phyloP scores from a whole-genome alignment of 2,797 vertebrate species.

The Siniperca obscura region DNA sequence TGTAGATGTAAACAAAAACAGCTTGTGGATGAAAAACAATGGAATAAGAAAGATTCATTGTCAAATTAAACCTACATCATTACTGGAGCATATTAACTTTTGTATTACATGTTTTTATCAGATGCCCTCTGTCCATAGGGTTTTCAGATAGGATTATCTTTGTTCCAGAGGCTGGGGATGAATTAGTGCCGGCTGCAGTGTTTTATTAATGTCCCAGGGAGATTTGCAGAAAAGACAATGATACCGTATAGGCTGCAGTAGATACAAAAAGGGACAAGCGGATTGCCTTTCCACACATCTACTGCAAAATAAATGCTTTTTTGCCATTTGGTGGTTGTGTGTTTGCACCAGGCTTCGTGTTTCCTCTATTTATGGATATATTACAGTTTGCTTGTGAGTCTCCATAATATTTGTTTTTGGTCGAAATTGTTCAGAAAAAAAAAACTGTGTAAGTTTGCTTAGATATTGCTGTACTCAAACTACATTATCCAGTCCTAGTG shows the following conservation, averaged over 20 bases:
- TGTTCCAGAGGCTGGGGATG: constrained; percentile 16
- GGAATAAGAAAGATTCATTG: neutral
- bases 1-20: constrained; percentile 2
- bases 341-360: constrained; percentile 15
- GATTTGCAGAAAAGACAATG: constrained; percentile 20
- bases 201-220: constrained; percentile 26
- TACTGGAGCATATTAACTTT: neutral
- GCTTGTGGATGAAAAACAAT: neutral
- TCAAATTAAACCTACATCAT: constrained; percentile 1
- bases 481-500: neutral
- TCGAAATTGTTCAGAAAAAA: neutral
- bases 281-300: constrained; percentile 8
- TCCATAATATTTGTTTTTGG: constrained; percentile 6
- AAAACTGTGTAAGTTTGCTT: neutral
- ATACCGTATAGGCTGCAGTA: constrained; percentile 1
- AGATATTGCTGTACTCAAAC: constrained; percentile 4
- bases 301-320: constrained; percentile 14
- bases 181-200: constrained; percentile 18
- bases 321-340: constrained; percentile 5
- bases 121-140: neutral
- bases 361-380: neutral
- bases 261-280: neutral
- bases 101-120: constrained; percentile 19
- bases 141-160: constrained; percentile 34
- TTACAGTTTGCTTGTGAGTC: neutral